Evolutionary conservation across 2,888 invertebrate genomes (phyloP).

Genomic region (Cryptocephalus moraei): DNA sequence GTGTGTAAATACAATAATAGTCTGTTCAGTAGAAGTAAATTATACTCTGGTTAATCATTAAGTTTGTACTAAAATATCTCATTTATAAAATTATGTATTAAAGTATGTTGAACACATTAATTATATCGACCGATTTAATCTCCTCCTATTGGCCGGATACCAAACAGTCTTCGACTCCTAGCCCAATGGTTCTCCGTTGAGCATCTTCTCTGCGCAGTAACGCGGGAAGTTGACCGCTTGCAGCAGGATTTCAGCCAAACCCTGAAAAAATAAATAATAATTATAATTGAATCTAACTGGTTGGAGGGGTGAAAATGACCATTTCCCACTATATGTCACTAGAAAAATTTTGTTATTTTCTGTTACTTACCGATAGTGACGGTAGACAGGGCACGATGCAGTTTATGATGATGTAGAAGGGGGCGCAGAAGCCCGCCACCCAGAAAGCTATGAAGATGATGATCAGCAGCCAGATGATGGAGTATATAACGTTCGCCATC

Average conservation of each 20-base stretch:
- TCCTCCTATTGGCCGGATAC: no score
- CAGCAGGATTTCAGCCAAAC: slow-evolving; percentile 54
- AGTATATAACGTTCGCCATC: slow-evolving; percentile 58
- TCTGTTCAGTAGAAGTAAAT: no score
- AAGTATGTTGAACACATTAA: no score
- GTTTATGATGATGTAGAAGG: slow-evolving; percentile 56
- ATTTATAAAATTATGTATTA: no score
- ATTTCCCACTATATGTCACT: no score
- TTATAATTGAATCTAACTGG: no score
- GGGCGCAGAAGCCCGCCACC: slow-evolving; percentile 57
- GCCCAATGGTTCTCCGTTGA: slow-evolving; percentile 28
- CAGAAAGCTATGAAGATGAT: slow-evolving; percentile 58
- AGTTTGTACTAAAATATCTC: no score
- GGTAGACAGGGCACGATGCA: slow-evolving; percentile 61
- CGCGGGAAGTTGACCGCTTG: slow-evolving; percentile 60
- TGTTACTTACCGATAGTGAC: slow-evolving; percentile 51
- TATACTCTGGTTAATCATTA: no score
- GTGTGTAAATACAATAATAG: no score
- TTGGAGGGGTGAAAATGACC: no score
- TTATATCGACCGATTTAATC: no score
- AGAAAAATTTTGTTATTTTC: no score
- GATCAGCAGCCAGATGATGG: slow-evolving; percentile 60
- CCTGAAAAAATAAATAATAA: slow-evolving; percentile 41
- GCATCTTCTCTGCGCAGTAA: slow-evolving; percentile 60
- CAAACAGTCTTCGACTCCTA: slow-evolving; percentile 3